A percentile compares a stretch with the other conserved stretches of the same genome.
Evolutionary conservation across 2,888 invertebrate genomes (phyloP).

Genomic region (Archips crataeganus): DNA sequence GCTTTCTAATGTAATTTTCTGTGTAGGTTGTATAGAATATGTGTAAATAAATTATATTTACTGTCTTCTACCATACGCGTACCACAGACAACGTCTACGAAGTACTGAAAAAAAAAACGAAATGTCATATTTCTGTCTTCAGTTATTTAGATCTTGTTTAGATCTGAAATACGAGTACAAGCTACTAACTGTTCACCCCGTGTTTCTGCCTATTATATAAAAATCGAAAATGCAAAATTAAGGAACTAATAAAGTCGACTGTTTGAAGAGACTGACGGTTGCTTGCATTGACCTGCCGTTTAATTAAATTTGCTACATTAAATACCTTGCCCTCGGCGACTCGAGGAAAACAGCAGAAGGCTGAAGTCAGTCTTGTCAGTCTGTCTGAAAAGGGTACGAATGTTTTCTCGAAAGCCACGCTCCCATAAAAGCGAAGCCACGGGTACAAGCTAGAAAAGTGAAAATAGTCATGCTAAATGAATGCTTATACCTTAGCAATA

Average conservation of each 20-base stretch:
- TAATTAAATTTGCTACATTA: conserved; percentile 5
- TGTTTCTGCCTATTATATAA: background rate
- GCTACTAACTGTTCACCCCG: background rate
- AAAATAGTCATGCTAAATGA: no score
- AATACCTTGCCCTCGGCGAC: background rate
- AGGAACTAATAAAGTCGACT: background rate
- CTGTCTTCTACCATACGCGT: no score
- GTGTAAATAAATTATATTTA: no score
- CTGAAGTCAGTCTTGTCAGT: conserved; percentile 5
- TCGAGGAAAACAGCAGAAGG: background rate
- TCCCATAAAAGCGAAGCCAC: no score
- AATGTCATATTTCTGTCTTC: no score
- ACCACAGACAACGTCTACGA: no score
- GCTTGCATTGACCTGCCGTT: background rate
- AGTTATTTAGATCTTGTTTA: no score
- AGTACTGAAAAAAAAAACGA: no score
- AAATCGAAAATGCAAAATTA: background rate
- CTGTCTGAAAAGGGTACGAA: conserved; percentile 4
- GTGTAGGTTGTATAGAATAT: no score
- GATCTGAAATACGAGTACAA: background rate
- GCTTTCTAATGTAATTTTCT: no score
- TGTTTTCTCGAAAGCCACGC: background rate
- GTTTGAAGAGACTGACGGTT: conserved; percentile 15
- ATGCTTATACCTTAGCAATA: no score
- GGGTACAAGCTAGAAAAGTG: no score